Evolutionary conservation across 2,113 vertebrate genomes (phyloP).

Genomic region (Euleptes europaea): DNA sequence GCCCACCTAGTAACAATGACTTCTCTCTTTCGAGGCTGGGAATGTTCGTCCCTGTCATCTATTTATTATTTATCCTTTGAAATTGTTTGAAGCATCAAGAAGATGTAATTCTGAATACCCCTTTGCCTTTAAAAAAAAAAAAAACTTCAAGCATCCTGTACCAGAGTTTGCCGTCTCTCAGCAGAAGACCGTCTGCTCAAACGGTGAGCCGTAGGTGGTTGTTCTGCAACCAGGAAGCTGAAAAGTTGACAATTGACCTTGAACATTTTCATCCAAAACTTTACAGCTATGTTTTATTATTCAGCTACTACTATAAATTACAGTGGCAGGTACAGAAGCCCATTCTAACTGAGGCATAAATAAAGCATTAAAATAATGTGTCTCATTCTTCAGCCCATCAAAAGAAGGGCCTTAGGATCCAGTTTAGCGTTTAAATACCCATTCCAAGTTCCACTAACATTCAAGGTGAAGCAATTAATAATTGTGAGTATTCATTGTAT

Average conservation of each 20-base stretch:
- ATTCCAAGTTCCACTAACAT: background rate
- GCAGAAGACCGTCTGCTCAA: slow-evolving; percentile 45
- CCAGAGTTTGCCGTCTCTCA: slow-evolving; percentile 42
- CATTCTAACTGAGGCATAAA: slow-evolving; percentile 53
- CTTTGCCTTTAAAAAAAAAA: background rate
- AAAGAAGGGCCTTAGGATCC: background rate
- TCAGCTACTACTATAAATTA: slow-evolving; percentile 62
- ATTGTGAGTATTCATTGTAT: background rate
- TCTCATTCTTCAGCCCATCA: slow-evolving; percentile 51
- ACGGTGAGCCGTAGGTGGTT: slow-evolving; percentile 44
- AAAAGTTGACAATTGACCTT: slow-evolving; percentile 65
- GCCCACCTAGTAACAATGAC: no score
- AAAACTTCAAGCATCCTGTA: slow-evolving; percentile 30
- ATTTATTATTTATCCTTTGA: slow-evolving; percentile 53
- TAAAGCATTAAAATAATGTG: slow-evolving; percentile 62
- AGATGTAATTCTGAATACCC: slow-evolving; percentile 28
- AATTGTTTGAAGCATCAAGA: slow-evolving; percentile 19
- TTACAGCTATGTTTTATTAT: slow-evolving; percentile 67
- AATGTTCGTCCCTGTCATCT: slow-evolving; percentile 25
- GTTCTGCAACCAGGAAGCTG: slow-evolving; percentile 25
- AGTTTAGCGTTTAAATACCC: slow-evolving; percentile 5
- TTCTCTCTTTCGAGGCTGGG: background rate
- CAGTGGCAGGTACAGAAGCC: slow-evolving; percentile 66
- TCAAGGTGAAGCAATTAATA: slow-evolving; percentile 3
- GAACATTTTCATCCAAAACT: slow-evolving; percentile 67